phyloP scores from a whole-genome alignment of 30 jellyfish, hydroid and myxozoan species.

The Cassiopea xamachana region DNA sequence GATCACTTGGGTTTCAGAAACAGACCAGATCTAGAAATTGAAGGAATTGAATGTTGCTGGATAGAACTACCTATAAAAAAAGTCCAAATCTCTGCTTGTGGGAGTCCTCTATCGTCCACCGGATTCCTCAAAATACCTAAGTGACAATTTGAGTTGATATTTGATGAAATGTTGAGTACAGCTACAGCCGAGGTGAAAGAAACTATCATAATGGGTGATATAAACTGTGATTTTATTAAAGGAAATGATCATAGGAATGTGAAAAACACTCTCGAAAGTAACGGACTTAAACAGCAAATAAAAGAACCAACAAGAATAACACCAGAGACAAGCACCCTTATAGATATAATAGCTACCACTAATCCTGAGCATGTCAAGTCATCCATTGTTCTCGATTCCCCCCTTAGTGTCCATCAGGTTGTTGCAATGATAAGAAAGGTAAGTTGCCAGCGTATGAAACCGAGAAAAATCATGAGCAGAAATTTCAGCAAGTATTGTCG shows the following conservation, averaged over 20 bases:
- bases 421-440: slow-evolving; percentile 59
- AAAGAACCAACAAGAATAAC: slow-evolving; percentile 44
- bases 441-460: slow-evolving; percentile 57
- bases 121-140: slow-evolving; percentile 31
- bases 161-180: not conserved
- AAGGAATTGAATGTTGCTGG: slow-evolving; percentile 29
- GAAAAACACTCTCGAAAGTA: slow-evolving; percentile 9
- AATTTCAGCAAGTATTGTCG: slow-evolving; percentile 66
- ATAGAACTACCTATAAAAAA: slow-evolving; percentile 7
- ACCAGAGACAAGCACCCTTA: slow-evolving; percentile 30
- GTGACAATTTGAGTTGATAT: not conserved
- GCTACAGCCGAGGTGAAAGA: not conserved
- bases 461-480: slow-evolving; percentile 57
- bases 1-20: slow-evolving; percentile 3
- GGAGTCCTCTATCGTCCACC: slow-evolving; percentile 35
- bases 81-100: slow-evolving; percentile 12
- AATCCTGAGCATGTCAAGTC: slow-evolving; percentile 59
- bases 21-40: slow-evolving; percentile 22
- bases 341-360: slow-evolving; percentile 19
- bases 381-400: slow-evolving; percentile 57
- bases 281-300: slow-evolving; percentile 56
- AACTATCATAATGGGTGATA: slow-evolving; percentile 24
- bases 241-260: slow-evolving; percentile 27
- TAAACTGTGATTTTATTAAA: slow-evolving; percentile 27
- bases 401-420: slow-evolving; percentile 67